Percentiles rank a stretch among this genome's conserved stretches.
Evolutionary conservation across 1,140 invertebrate genomes (phyloP).

Genomic region (Probaryconus sp.): DNA sequence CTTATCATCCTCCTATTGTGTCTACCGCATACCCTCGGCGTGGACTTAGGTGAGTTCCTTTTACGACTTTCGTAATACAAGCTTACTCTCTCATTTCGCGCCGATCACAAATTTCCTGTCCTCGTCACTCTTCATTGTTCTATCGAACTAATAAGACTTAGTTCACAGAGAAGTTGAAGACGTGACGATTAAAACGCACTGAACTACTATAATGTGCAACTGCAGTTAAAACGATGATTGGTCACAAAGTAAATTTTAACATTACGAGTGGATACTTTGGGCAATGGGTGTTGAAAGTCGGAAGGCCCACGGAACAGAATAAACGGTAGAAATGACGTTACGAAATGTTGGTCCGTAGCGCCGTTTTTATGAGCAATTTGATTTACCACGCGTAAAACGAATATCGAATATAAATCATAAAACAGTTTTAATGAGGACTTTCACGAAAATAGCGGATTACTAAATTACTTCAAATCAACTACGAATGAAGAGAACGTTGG

Average conservation of each 20-base stretch:
- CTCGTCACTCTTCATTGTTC: conserved; percentile 31
- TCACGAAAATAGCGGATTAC: no score
- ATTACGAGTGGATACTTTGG: conserved; percentile 11
- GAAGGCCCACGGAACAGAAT: conserved; percentile 15
- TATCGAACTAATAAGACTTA: conserved; percentile 31
- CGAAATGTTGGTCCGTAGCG: conserved; percentile 30
- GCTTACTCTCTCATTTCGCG: conserved; percentile 6
- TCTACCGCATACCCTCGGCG: conserved; percentile 56
- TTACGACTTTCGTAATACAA: conserved; percentile 46
- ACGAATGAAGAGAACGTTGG: no score
- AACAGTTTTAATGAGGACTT: conserved; percentile 35
- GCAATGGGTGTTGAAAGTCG: conserved; percentile 11
- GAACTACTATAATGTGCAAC: conserved; percentile 34
- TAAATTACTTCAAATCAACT: no score
- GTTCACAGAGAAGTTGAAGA: conserved; percentile 27
- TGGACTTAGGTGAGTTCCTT: conserved; percentile 70
- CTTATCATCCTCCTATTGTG: conserved; percentile 68
- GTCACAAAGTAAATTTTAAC: conserved; percentile 46
- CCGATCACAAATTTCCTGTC: not conserved
- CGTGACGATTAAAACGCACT: conserved; percentile 47
- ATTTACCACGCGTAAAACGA: conserved; percentile 13
- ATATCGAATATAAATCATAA: conserved; percentile 36
- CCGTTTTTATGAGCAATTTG: conserved; percentile 31
- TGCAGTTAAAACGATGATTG: conserved; percentile 48
- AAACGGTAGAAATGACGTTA: conserved; percentile 39